Base-by-base conservation (phyloP, 2,113 vertebrate species). In the Oenanthe oenanthe region DNA sequence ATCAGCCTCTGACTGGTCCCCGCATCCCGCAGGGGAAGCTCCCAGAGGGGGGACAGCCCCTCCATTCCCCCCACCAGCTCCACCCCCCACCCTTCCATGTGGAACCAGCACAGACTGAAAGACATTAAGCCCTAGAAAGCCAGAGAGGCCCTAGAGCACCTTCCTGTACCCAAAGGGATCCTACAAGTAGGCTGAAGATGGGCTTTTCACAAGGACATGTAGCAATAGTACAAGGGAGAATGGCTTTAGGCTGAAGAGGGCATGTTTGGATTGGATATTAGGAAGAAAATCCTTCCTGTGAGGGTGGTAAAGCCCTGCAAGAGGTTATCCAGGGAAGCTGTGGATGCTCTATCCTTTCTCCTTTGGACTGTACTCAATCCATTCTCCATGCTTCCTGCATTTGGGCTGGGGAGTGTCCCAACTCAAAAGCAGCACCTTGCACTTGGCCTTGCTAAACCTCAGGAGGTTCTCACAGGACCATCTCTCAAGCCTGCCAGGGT, bases 381-480 rank as follows among this genome's bases (percentile, higher is more conserved):
- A 2, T 75, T 42, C 62, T 61, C 40, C 21, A 13, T 45, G 9
- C 21, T 70, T 12, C 14, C 25, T 42, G 25, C 0, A 0, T 9
- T 42, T 17, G 7, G 48, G 25, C 31, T 28, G n/a, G 10, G 9
- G 7, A 70, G 14, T 50, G 42, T 12, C n/a, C n/a, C 28, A 48
- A 15, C 5, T 36, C 34, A 21, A 18, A 28, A 36, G 8, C 48
- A 56, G 62, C 78, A 56, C 56, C 42, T 70, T 32, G 56, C 26
- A 32, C 21, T 32, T 83, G 63, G 16, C 40, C 47, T 48, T 48
- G 38, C 22, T 32, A 36, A 76, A 62, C 34, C 24, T 36, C 56
- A 24, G 36, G 34, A 43, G 8, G 12, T 17, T 70, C 48, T 43
- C 42, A 28, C 0, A 0, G 42, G 48, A 34, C 34, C 56, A 24